Base-by-base conservation (phyloP, 2,888 invertebrate genomes). In the Smittia aterrima region DNA sequence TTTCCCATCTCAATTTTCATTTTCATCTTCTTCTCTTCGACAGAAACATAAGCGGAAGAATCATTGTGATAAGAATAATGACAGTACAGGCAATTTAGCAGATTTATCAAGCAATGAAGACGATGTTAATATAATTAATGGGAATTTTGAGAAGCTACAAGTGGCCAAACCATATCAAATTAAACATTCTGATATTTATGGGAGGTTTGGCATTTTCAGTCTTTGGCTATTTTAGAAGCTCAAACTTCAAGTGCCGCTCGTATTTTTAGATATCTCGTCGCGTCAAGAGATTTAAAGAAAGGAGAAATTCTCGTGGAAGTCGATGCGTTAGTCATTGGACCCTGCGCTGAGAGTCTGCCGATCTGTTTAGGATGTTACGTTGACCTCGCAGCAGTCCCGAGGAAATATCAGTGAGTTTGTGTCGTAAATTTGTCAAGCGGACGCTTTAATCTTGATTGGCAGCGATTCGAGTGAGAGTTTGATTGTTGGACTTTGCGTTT, bases 351-450 rank as follows among this genome's bases (percentile, higher is more conserved):
- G 7, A 90, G 90, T 54, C 85, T 86, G 24, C 87, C 92, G 1
- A 87, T 92, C 75, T 95, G 94, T 78, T 84, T 94, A 7, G 90
- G 89, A 1, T 95, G 94, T 81, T 91, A 90, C 58, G 76, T 66
- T 38, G 74, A 74, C 41, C 66, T 74, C 40, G 18, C 38, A 6
- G 16, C 32, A 11, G 11, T 66, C n/a, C 18, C 64, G 16, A 64
- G 27, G 24, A 64, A 16, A 47, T 66, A 40, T 47, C 18, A 47
- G 74, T 74, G 62, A 58, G 18, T 25, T 47, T 16, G 47, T 16
- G 13, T 47, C 47, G 47, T 11, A 47, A n/a, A 47, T 47, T 47
- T 47, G 47, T 58, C 24, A 58, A 24, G 58, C 20, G 18, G 9
- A 58, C 2, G 16, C 24, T 22, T 58, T 9, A 24, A 58, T 58